Evolutionary conservation across 2,113 vertebrate genomes (phyloP), one percentile per base, ranked within the genome.

Genomic region (Eupsittula cactorum): DNA sequence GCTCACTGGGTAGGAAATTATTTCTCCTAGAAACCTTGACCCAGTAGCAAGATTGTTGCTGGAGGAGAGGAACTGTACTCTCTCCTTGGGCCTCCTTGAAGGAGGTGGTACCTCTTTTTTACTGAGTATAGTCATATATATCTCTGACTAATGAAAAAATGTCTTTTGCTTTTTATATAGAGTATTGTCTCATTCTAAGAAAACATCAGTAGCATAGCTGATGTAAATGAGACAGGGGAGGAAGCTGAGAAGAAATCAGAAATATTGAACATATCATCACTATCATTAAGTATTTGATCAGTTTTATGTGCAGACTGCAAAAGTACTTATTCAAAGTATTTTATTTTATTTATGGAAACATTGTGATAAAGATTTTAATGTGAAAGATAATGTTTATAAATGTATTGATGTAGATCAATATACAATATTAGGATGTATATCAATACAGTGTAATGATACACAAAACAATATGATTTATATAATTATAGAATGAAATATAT

Each of bases 241-340:
- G 63, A 93, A n/a, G 63, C 3, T n/a, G 96, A 97, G 44, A 92
- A 84, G 64, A 97, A 67, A 49, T 70, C 88, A 47, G 86, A 86
- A 19, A 42, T 24, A 42, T 18, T 83, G 46, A 83, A 37, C 0
- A 8, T 29, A 3, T 4, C 82, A 18, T 46, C 63, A 49, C 50
- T 90, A 19, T 46, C 60, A 44, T 49, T 90, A 98, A 97, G 98
- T 98, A 98, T 39, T 77, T 29, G 33, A 11, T 65, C 78, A 37
- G 46, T 16, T 79, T 84, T 42, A 49, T 10, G 4, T 49, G 46
- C 50, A 74, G 24, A 10, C 25, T 73, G 15, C 25, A 33, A 15
- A 79, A 75, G 8, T 39, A 29, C 17, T 42, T 53, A 20, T 13
- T 42, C 13, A 67, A 39, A 63, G 6, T 47, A 20, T 70, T 88